Conservation (phyloP, 2,888 invertebrate species). For the Andrena chrysosceles region DNA sequence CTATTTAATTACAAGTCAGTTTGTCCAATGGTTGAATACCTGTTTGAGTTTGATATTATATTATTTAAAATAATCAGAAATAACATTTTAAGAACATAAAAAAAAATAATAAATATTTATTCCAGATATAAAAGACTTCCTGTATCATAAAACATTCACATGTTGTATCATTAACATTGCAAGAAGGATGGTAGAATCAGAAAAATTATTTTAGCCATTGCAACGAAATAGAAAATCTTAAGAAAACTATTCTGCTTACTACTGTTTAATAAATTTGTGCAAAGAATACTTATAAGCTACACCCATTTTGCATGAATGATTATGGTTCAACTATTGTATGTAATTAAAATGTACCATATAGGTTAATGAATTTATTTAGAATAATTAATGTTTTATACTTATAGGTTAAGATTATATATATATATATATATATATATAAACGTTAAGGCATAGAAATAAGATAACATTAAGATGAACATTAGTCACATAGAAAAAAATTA, state of each 20-base stretch:
- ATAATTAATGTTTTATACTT: conserved; percentile 65
- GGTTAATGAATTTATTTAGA: conserved; percentile 60
- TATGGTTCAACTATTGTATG: conserved; percentile 50
- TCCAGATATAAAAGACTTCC: conserved; percentile 18
- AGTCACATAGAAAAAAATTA: conserved; percentile 56
- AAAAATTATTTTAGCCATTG: conserved; percentile 15
- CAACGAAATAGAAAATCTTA: conserved; percentile 32
- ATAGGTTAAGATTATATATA: conserved; percentile 40
- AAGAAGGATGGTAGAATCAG: neutral
- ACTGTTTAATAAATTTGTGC: conserved; percentile 36
- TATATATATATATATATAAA: conserved; percentile 58
- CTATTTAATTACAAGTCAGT: too few relatives aligned
- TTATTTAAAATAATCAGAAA: conserved; percentile 6
- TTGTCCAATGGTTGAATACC: too few relatives aligned
- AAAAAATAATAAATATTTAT: conserved; percentile 23
- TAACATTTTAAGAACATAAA: neutral
- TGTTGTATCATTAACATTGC: conserved; percentile 26
- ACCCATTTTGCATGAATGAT: conserved; percentile 49
- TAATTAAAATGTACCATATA: conserved; percentile 59
- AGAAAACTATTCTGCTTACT: conserved; percentile 36
- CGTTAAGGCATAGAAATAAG: conserved; percentile 36
- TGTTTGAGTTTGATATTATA: conserved; percentile 4
- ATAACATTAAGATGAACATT: conserved; percentile 54
- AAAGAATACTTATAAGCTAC: conserved; percentile 47
- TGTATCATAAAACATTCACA: conserved; percentile 9